Conservation (phyloP, 2,113 vertebrate genomes). For the Eira barbara region DNA sequence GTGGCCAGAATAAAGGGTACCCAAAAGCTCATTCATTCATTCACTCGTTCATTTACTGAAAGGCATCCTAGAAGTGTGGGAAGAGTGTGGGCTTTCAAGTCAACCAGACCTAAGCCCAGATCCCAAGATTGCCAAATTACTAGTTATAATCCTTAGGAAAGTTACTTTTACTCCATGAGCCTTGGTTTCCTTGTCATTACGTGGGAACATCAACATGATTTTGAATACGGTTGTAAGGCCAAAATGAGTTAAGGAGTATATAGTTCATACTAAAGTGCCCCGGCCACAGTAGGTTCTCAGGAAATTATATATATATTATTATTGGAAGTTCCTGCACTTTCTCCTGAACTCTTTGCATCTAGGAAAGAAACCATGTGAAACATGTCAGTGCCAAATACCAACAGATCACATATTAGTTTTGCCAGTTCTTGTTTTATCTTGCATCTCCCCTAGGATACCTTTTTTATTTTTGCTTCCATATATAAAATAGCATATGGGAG, state of each 20-base stretch:
- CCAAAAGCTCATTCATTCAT: not conserved
- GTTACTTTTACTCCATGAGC: not conserved
- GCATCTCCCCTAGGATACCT: not conserved
- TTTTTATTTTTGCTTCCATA: not conserved
- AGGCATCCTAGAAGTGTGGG: not conserved
- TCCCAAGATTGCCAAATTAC: not conserved
- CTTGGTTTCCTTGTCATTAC: not conserved
- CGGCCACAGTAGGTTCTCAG: not conserved
- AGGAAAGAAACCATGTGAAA: not conserved
- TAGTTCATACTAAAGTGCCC: not conserved
- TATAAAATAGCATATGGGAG: constrained; percentile 9
- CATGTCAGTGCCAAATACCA: not conserved
- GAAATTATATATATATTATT: not conserved
- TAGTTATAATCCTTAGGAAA: not conserved
- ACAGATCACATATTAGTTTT: not conserved
- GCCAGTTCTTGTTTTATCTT: not conserved
- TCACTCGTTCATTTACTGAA: not conserved
- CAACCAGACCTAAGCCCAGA: not conserved
- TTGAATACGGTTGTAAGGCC: not conserved
- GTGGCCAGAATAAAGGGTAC: not conserved
- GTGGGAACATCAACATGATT: not conserved
- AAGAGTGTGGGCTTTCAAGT: not conserved
- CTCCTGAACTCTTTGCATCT: not conserved
- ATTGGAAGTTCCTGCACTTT: not conserved
- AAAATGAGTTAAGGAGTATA: not conserved